phyloP scores from a whole-genome alignment of 2,797 vertebrate species.

The Craterocephalus amniculus region DNA sequence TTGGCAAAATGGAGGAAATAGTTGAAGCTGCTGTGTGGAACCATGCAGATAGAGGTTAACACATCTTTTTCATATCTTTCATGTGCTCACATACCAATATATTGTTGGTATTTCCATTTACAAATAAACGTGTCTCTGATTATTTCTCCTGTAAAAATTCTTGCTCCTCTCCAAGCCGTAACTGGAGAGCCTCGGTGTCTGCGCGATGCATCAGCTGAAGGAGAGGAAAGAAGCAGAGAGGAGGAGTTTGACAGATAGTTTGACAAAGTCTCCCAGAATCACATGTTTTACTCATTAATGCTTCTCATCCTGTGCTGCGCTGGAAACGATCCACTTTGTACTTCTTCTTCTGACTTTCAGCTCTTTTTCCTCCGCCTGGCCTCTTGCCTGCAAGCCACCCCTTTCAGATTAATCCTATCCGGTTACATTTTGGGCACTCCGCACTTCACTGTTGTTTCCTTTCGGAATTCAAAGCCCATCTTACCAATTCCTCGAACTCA shows the following conservation, averaged over 20 bases:
- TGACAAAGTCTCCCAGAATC: slow-evolving; percentile 65
- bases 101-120: slow-evolving; percentile 42
- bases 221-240: slow-evolving; percentile 28
- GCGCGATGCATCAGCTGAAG: slow-evolving; percentile 63
- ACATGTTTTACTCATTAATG: slow-evolving; percentile 77
- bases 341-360: slow-evolving; percentile 17
- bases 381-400: slow-evolving; percentile 18
- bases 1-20: slow-evolving; percentile 66
- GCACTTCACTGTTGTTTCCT: slow-evolving; percentile 37
- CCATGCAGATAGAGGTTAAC: slow-evolving; percentile 29
- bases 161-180: slow-evolving; percentile 23
- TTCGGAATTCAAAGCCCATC: slow-evolving; percentile 17
- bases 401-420: slow-evolving; percentile 45
- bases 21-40: slow-evolving; percentile 36
- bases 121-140: slow-evolving; percentile 24
- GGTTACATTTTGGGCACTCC: slow-evolving; percentile 44
- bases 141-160: slow-evolving; percentile 29
- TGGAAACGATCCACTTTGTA: slow-evolving; percentile 50
- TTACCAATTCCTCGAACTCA: slow-evolving; percentile 17
- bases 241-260: slow-evolving; percentile 52
- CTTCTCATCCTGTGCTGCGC: slow-evolving; percentile 51
- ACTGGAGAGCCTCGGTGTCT: slow-evolving; percentile 43
- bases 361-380: slow-evolving; percentile 1
- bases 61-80: slow-evolving; percentile 23
- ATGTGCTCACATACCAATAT: slow-evolving; percentile 31